Evolutionary conservation across 2,797 vertebrate species (phyloP), one percentile per base, ranked within the genome.

Genomic region (Micromesistius poutassou): DNA sequence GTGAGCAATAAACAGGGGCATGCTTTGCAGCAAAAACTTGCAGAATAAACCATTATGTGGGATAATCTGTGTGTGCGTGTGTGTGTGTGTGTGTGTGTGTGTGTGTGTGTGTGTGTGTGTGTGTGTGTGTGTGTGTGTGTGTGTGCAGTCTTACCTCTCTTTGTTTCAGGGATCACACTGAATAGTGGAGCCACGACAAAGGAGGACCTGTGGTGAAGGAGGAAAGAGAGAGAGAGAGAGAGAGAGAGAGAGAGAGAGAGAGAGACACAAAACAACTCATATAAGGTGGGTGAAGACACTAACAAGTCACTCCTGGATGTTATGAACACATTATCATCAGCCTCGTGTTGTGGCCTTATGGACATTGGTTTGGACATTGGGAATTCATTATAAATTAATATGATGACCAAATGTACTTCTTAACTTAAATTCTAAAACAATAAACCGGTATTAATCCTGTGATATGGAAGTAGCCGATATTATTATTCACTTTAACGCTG

Each of bases 91-190:
- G 73, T 78, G 77, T 77, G 55, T 77, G 73, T 84, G 71, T 75
- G 36, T 68, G 72, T 74, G 72, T 74, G 72, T 40, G 72, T 40
- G 40, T 55, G 40, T 75, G 73, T 74, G 73, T 78, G 77, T 77
- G 55, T 70, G 50, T 73, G 84, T 76, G 77, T 78, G 76, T 38
- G 46, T 30, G 36, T 74, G 76, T 77, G 80, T 68, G 74, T 76
- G 82, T 71, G 75, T 70, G 81, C 31, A 83, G 78, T 79, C 87
- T 50, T 91, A 92, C 91, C 91, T 92, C 85, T 89, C 85, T 82
- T 85, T 87, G 86, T 88, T 85, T 75, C 84, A 82, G 75, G 85
- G 87, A 86, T 87, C 89, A 88, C 90, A 86, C 84, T 79, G 86
- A 82, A 81, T 83, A 83, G 84, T 85, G 83, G 82, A 86, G 74